phyloP scores from a whole-genome alignment of 2,888 invertebrate species.

The Chaetoderma sp. region DNA sequence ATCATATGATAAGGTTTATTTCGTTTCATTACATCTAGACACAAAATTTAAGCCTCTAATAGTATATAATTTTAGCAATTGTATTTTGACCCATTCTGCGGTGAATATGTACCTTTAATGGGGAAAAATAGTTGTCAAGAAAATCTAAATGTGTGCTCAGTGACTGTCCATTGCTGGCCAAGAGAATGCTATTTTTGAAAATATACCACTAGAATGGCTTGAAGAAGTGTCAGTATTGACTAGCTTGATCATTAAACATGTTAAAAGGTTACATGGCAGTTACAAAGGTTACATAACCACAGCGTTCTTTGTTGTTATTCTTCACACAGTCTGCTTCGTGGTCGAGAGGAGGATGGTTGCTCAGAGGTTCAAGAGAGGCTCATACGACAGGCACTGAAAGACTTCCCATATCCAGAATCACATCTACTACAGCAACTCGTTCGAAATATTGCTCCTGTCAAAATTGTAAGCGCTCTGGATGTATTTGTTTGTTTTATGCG shows the following conservation, averaged over 20 bases:
- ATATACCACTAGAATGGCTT: neutral
- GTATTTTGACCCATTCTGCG: too few relatives aligned
- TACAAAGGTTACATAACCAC: too few relatives aligned
- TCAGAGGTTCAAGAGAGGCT: constrained; percentile 77
- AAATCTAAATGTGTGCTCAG: too few relatives aligned
- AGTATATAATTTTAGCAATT: too few relatives aligned
- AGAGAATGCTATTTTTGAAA: neutral
- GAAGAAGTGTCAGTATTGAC: neutral
- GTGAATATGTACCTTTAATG: too few relatives aligned
- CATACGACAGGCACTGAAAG: constrained; percentile 86
- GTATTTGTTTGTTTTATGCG: neutral
- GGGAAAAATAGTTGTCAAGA: too few relatives aligned
- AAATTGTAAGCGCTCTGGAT: constrained; percentile 54
- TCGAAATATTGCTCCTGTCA: constrained; percentile 53
- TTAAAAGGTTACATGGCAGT: too few relatives aligned
- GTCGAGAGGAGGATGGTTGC: constrained; percentile 72
- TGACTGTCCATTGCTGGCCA: too few relatives aligned
- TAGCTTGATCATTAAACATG: too few relatives aligned
- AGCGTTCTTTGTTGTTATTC: constrained; percentile 1
- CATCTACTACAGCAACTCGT: constrained; percentile 74
- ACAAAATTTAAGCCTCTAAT: too few relatives aligned
- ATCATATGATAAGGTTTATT: too few relatives aligned
- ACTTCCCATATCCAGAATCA: constrained; percentile 91
- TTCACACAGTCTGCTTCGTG: constrained; percentile 52
- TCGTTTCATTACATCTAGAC: too few relatives aligned